A percentile compares a stretch with the other conserved stretches of the same genome.
Evolutionary conservation across 1,140 invertebrate species (phyloP).

Genomic region (Pseudomyrmex dendroicus): DNA sequence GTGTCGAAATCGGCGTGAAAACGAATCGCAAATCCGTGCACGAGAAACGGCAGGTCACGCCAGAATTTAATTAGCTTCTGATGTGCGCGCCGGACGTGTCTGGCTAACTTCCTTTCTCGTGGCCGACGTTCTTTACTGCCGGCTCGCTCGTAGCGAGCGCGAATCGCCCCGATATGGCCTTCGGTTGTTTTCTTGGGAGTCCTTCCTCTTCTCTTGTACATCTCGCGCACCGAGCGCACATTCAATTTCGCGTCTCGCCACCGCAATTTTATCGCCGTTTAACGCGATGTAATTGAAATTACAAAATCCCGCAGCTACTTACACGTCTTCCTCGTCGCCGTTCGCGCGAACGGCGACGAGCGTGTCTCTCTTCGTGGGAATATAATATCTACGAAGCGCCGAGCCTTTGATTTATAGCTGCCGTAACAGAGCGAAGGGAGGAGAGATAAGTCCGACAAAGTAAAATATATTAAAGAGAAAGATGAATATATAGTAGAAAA

Average conservation of each 20-base stretch:
- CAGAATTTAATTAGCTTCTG: conserved; percentile 64
- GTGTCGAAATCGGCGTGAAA: conserved; percentile 47
- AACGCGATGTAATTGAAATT: conserved; percentile 52
- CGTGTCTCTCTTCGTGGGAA: conserved; percentile 47
- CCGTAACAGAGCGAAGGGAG: not conserved
- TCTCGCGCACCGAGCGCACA: not conserved
- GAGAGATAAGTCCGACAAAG: not conserved
- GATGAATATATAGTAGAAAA: not conserved
- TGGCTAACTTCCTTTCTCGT: conserved; percentile 24
- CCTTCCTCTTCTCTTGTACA: not conserved
- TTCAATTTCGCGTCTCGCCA: conserved; percentile 36
- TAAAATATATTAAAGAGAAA: conserved; percentile 32
- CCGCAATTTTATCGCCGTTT: conserved; percentile 44
- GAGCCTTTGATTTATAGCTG: conserved; percentile 25
- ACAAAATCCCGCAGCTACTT: conserved; percentile 40
- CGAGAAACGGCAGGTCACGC: conserved; percentile 27
- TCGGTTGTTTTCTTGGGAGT: not conserved
- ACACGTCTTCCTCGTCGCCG: not conserved
- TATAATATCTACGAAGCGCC: conserved; percentile 15
- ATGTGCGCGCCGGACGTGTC: conserved; percentile 40
- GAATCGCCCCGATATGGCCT: conserved; percentile 27
- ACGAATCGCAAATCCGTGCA: conserved; percentile 18
- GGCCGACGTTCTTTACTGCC: conserved; percentile 40
- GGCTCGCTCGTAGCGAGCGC: conserved; percentile 14
- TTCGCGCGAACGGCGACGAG: conserved; percentile 14